phyloP scores from a whole-genome alignment of 2,113 vertebrate species.

The Halcyon senegalensis region DNA sequence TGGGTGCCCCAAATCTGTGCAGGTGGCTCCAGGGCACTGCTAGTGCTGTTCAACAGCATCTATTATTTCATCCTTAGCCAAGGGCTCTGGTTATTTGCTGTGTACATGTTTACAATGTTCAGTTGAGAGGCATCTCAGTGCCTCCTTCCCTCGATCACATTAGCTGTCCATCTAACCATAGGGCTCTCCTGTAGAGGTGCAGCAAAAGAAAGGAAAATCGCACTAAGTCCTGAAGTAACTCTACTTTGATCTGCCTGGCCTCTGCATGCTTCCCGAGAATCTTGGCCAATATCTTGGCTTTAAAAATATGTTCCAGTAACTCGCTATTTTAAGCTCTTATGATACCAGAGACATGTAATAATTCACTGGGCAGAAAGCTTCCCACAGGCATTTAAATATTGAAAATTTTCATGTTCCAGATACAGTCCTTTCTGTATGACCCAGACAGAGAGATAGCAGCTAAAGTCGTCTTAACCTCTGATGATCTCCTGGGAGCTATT shows the following conservation, averaged over 20 bases:
- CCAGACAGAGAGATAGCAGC: background rate
- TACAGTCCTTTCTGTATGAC: background rate
- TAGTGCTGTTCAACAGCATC: background rate
- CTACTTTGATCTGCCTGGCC: background rate
- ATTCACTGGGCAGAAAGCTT: conserved; percentile 5
- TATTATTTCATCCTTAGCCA: background rate
- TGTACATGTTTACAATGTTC: background rate
- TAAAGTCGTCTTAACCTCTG: background rate
- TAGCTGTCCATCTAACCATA: background rate
- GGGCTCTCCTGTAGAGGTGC: background rate
- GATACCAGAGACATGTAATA: background rate
- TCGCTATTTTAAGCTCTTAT: background rate
- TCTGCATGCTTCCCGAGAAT: background rate
- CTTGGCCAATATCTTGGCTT: background rate
- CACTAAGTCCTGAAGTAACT: background rate
- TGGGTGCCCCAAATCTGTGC: background rate
- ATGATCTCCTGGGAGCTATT: background rate
- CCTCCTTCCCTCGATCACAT: background rate
- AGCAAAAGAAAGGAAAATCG: background rate
- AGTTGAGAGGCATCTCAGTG: background rate
- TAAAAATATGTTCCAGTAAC: background rate
- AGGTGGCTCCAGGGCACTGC: background rate
- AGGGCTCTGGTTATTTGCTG: background rate
- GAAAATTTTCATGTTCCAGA: background rate
- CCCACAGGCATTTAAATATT: background rate